These are phyloP conservation scores for Pholis gunnellus DNA, from an alignment of 2,113 vertebrate species.

Conservation along the genomic window DNA sequence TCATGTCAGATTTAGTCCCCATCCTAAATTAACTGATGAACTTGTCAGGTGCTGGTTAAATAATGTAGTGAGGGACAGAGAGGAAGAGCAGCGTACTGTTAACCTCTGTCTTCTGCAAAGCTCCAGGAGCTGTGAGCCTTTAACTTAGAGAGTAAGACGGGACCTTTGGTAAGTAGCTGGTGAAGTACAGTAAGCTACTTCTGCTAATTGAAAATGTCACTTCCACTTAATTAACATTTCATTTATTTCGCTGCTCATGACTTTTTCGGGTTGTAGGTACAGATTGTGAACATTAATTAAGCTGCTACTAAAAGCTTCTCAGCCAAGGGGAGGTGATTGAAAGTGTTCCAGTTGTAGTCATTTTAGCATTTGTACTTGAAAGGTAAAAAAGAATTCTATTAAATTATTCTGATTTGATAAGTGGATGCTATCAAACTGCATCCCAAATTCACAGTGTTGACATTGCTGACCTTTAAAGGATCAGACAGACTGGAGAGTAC, in stretches of 20 bases:
- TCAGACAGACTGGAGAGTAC: background rate
- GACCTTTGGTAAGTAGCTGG: background rate
- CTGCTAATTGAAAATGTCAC: background rate
- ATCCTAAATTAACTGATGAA: slow-evolving; percentile 25
- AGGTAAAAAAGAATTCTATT: background rate
- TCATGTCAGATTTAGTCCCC: slow-evolving; percentile 26
- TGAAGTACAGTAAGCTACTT: background rate
- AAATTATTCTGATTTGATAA: background rate
- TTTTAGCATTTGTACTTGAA: background rate
- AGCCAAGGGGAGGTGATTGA: background rate
- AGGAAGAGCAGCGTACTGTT: slow-evolving; percentile 8
- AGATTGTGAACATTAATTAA: background rate
- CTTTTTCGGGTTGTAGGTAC: background rate
- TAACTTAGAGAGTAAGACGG: background rate
- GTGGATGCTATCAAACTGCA: background rate
- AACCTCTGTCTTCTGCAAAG: slow-evolving; percentile 33
- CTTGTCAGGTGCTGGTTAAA: slow-evolving; percentile 39
- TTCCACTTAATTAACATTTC: background rate
- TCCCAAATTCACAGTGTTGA: background rate
- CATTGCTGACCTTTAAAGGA: background rate
- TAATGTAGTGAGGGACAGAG: slow-evolving; percentile 42
- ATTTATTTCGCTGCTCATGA: background rate
- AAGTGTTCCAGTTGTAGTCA: background rate
- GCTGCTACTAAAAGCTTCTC: background rate
- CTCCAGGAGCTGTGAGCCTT: slow-evolving; percentile 24